phyloP scores from a whole-genome alignment of 1,140 invertebrate species.

The Heterodera schachtii region DNA sequence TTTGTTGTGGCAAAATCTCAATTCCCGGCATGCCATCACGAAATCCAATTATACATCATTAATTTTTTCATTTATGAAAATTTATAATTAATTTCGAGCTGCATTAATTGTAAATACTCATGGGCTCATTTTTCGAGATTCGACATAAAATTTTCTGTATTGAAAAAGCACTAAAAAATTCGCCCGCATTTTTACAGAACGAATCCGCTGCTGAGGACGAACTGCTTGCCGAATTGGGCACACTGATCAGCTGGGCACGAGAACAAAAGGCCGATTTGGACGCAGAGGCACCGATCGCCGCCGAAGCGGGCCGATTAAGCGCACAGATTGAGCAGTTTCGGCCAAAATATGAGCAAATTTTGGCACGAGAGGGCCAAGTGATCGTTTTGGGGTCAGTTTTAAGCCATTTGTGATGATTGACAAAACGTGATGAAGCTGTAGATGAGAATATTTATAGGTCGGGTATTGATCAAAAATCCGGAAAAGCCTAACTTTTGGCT shows the following conservation, averaged over 20 bases:
- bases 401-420: background rate
- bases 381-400: conserved; percentile 7
- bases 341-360: conserved; percentile 1
- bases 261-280: background rate
- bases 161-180: too few species aligned
- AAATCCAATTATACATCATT: too few species aligned
- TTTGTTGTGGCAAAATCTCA: too few species aligned
- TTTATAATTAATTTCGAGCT: too few species aligned
- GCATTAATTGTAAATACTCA: too few species aligned
- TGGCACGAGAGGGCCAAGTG: conserved; percentile 1
- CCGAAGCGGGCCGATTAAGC: background rate
- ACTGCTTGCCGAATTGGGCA: background rate
- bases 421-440: background rate
- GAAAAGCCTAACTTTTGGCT: too few species aligned
- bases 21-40: too few species aligned
- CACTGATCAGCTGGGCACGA: background rate
- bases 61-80: too few species aligned
- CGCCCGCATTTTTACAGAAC: background rate
- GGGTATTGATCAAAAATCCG: too few species aligned
- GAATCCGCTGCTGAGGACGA: background rate
- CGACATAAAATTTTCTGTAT: too few species aligned
- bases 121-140: too few species aligned
- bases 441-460: too few species aligned
- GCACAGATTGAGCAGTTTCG: background rate
- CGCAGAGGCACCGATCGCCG: background rate